A percentile compares a stretch with the other conserved stretches of the same genome.
Evolutionary conservation across 2,888 invertebrate species (phyloP).

Genomic region (Cheilosia pagana): DNA sequence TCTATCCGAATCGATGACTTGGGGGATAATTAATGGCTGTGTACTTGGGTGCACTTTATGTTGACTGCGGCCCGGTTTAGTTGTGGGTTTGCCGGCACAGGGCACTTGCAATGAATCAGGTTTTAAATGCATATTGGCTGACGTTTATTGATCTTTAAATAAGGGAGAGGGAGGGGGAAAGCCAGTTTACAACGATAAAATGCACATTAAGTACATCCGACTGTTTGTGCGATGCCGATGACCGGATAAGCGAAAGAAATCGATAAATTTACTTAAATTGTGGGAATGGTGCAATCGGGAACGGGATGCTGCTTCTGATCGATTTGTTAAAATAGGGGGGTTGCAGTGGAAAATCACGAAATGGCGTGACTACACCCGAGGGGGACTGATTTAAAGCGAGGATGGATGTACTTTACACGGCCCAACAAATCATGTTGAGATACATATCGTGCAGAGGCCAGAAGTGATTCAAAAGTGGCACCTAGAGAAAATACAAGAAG

Average conservation of each 20-base stretch:
- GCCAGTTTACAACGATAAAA: slow-evolving; percentile 43
- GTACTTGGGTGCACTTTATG: slow-evolving; percentile 39
- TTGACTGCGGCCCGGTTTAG: slow-evolving; percentile 35
- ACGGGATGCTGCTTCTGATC: slow-evolving; percentile 9
- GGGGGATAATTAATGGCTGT: slow-evolving; percentile 55
- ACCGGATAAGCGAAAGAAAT: slow-evolving; percentile 57
- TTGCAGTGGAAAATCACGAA: not conserved
- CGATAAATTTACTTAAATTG: slow-evolving; percentile 47
- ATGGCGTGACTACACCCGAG: too few species aligned
- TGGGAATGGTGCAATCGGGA: slow-evolving; percentile 21
- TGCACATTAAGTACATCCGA: slow-evolving; percentile 45
- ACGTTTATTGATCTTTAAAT: slow-evolving; percentile 66
- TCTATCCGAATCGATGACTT: slow-evolving; percentile 46
- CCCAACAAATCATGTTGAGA: too few species aligned
- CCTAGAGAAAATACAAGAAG: too few species aligned
- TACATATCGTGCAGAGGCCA: too few species aligned
- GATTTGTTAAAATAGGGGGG: slow-evolving; percentile 29
- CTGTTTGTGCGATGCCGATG: slow-evolving; percentile 28
- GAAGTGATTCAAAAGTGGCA: too few species aligned
- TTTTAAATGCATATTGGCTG: slow-evolving; percentile 67
- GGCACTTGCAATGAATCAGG: slow-evolving; percentile 65
- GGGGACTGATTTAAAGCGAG: too few species aligned
- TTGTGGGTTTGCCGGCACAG: slow-evolving; percentile 35
- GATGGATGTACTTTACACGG: too few species aligned
- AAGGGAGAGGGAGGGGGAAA: slow-evolving; percentile 18